Evolutionary conservation across 2,113 vertebrate species (phyloP).

Genomic region (Alethe castanea): DNA sequence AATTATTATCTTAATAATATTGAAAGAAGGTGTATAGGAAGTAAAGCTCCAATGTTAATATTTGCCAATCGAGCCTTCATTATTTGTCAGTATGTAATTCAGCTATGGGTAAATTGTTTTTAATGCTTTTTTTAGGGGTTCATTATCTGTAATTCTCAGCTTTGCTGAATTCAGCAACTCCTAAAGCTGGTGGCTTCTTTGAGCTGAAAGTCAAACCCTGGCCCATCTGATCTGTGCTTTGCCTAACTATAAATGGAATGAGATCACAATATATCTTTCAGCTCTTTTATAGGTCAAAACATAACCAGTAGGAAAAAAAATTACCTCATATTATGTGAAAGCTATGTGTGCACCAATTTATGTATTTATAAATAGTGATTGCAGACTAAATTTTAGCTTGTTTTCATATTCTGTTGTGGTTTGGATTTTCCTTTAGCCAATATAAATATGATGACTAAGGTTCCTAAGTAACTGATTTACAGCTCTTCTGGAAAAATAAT

Average conservation of each 20-base stretch:
- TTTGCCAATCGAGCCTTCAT: conserved; percentile 13
- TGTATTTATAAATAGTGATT: not conserved
- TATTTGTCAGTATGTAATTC: conserved; percentile 30
- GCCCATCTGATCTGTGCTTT: not conserved
- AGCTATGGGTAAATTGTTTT: conserved; percentile 33
- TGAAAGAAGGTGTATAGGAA: not conserved
- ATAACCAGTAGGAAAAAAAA: not conserved
- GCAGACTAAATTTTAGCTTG: conserved; percentile 33
- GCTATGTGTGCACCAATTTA: not conserved
- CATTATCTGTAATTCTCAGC: not conserved
- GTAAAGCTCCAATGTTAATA: not conserved
- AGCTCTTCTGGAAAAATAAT: conserved; percentile 64
- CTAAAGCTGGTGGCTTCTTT: not conserved
- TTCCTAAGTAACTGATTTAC: conserved; percentile 72
- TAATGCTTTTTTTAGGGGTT: not conserved
- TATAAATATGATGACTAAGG: conserved; percentile 64
- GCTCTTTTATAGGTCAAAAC: conserved; percentile 19
- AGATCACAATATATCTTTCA: not conserved
- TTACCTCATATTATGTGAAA: not conserved
- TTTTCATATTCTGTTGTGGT: conserved; percentile 55
- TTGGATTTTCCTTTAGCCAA: conserved; percentile 63
- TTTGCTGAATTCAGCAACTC: not conserved
- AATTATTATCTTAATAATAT: not conserved
- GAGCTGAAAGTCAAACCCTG: not conserved
- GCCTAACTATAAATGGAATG: not conserved